A percentile compares a stretch with the other conserved stretches of the same genome.
These are phyloP conservation scores for Pachycephala philippinensis DNA, from an alignment of 2,113 vertebrate genomes.

Conservation along the genomic window DNA sequence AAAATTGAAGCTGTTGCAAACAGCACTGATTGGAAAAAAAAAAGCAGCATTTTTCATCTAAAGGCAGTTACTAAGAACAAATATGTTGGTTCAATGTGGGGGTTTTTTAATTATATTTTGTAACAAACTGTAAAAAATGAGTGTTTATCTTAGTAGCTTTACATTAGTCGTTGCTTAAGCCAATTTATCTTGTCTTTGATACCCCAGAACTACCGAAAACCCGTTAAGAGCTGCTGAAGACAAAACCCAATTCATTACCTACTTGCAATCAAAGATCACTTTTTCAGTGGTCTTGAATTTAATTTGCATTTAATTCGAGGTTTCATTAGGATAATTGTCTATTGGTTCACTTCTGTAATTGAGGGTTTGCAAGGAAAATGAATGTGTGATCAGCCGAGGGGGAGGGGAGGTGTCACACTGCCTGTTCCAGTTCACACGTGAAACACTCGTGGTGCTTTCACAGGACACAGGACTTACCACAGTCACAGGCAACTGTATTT, in stretches of 20 bases:
- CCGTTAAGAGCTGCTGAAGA: background rate
- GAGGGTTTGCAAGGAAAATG: conserved; percentile 41
- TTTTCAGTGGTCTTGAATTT: conserved; percentile 32
- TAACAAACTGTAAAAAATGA: background rate
- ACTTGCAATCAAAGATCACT: background rate
- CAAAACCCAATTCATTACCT: background rate
- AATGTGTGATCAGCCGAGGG: background rate
- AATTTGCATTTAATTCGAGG: conserved; percentile 58
- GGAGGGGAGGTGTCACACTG: background rate
- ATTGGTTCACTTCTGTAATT: conserved; percentile 54
- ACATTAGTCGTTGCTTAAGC: background rate
- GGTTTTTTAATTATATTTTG: background rate
- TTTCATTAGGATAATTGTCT: conserved; percentile 53
- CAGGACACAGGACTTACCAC: background rate
- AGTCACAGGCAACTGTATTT: background rate
- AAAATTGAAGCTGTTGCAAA: background rate
- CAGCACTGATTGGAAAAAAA: background rate
- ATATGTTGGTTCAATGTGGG: background rate
- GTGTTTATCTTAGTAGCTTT: background rate
- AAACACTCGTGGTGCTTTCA: background rate
- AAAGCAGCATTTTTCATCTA: background rate
- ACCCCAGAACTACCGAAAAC: background rate
- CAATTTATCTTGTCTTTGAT: background rate
- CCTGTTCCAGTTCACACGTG: background rate
- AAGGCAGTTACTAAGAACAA: background rate